Conservation (phyloP, 2,888 invertebrate genomes). For the Dryobota labecula region DNA sequence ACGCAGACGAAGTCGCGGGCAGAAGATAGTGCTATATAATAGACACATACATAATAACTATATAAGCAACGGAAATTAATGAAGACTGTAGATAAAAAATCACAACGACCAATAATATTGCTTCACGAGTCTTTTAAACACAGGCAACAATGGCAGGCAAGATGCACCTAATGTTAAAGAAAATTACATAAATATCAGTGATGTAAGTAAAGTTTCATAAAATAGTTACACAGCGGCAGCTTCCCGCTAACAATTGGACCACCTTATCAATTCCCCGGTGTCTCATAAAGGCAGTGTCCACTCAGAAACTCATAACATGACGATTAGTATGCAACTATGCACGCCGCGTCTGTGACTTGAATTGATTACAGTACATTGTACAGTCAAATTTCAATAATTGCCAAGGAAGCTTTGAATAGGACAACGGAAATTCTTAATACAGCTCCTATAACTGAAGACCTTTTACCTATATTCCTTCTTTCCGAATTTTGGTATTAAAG, state of each 20-base stretch:
- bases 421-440: not conserved
- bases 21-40: too few relatives aligned
- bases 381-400: slow-evolving; percentile 43
- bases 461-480: not conserved
- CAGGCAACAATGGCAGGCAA: too few relatives aligned
- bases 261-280: slow-evolving; percentile 25
- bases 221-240: not conserved
- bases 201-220: not conserved
- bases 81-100: too few relatives aligned
- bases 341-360: slow-evolving; percentile 53
- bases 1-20: too few relatives aligned
- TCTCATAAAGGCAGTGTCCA: slow-evolving; percentile 51
- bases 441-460: not conserved
- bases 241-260: slow-evolving; percentile 2
- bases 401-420: not conserved
- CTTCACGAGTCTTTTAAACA: too few relatives aligned
- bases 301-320: slow-evolving; percentile 53
- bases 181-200: not conserved
- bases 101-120: too few relatives aligned
- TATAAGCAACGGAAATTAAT: too few relatives aligned
- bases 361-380: slow-evolving; percentile 50
- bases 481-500: not conserved
- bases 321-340: slow-evolving; percentile 58
- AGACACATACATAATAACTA: too few relatives aligned
- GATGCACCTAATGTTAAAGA: too few relatives aligned